Evolutionary conservation across 2,888 invertebrate species (phyloP).

Genomic region (Rosalia funebris): DNA sequence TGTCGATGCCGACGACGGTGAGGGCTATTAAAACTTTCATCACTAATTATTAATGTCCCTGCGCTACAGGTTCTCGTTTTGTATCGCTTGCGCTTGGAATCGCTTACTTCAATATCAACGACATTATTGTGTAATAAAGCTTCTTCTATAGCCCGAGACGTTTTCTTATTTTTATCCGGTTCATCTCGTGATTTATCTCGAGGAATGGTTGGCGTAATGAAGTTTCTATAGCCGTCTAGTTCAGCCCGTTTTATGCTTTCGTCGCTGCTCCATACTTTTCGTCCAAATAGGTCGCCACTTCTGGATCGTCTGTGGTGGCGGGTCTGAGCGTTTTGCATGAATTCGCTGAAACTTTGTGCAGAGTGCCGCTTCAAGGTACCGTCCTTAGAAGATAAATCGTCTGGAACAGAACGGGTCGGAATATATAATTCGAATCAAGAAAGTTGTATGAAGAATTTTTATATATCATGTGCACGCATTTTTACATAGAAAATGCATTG

Average conservation of each 20-base stretch:
- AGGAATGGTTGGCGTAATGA: conserved; percentile 45
- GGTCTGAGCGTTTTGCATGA: conserved; percentile 20
- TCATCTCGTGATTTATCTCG: conserved; percentile 31
- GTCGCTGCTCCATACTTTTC: conserved; percentile 52
- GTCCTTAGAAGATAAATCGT: conserved; percentile 1
- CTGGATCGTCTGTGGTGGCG: conserved; percentile 47
- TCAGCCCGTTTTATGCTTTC: conserved; percentile 55
- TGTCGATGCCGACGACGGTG: conserved; percentile 42
- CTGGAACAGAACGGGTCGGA: conserved; percentile 12
- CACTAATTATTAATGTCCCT: conserved; percentile 67
- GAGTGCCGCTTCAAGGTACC: conserved; percentile 6
- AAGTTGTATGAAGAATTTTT: too few species aligned
- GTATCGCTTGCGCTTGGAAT: conserved; percentile 56
- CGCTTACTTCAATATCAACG: conserved; percentile 42
- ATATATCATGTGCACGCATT: too few species aligned
- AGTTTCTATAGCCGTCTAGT: conserved; percentile 56
- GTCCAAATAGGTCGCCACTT: conserved; percentile 56
- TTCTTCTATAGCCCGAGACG: conserved; percentile 38
- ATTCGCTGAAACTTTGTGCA: conserved; percentile 20
- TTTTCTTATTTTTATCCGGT: conserved; percentile 36
- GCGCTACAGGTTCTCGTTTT: conserved; percentile 66
- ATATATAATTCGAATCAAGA: too few species aligned
- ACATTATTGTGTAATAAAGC: conserved; percentile 41
- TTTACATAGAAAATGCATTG: too few species aligned
- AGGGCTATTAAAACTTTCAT: conserved; percentile 61